These are phyloP conservation scores for Schrankia costaestrigalis DNA, from an alignment of 2,888 invertebrate genomes.

Conservation along the genomic window DNA sequence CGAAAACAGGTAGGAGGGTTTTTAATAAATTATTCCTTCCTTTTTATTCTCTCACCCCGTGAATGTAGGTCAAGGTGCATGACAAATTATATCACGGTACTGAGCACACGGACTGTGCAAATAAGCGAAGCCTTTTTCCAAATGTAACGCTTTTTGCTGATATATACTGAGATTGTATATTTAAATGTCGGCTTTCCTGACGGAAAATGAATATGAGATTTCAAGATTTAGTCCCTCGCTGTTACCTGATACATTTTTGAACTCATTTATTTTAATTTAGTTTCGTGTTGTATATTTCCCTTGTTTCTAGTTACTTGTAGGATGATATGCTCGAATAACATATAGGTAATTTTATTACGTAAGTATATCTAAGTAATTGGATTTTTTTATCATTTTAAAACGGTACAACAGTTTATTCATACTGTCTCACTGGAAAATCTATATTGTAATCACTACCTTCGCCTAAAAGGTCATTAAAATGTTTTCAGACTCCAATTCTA, in stretches of 20 bases:
- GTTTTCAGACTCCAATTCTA: too few relatives aligned
- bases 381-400: too few relatives aligned
- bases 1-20: slow-evolving; percentile 35
- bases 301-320: too few relatives aligned
- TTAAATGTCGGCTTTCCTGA: slow-evolving; percentile 24
- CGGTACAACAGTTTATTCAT: too few relatives aligned
- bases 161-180: slow-evolving; percentile 32
- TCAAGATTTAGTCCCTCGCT: slow-evolving; percentile 12
- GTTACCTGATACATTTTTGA: neutral
- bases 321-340: too few relatives aligned
- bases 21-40: slow-evolving; percentile 42
- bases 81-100: slow-evolving; percentile 55
- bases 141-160: slow-evolving; percentile 47
- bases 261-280: too few relatives aligned
- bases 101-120: slow-evolving; percentile 47
- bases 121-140: slow-evolving; percentile 55
- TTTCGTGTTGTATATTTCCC: too few relatives aligned
- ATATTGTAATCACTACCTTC: too few relatives aligned
- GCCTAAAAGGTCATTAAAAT: too few relatives aligned
- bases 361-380: too few relatives aligned
- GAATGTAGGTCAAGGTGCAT: slow-evolving; percentile 60
- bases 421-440: too few relatives aligned
- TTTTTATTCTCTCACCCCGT: slow-evolving; percentile 25
- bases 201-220: slow-evolving; percentile 23
- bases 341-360: too few relatives aligned